Conservation (phyloP, 92 coral and sea anemone species). For the Ricordea florida region DNA sequence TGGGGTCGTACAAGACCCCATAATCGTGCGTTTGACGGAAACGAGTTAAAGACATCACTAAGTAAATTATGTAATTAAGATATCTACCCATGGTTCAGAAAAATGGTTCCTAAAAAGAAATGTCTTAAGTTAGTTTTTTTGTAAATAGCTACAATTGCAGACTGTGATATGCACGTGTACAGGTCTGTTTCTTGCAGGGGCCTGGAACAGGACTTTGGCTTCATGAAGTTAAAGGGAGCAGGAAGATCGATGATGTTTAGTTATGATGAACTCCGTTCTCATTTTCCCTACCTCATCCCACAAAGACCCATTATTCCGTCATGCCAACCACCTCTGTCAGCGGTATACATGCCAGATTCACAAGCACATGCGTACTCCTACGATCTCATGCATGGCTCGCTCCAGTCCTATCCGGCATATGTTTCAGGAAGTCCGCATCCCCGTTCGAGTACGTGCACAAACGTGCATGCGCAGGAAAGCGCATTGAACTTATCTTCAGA, state of each 20-base stretch:
- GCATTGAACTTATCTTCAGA: slow-evolving; percentile 67
- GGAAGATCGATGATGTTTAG: slow-evolving; percentile 82
- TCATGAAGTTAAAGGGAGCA: slow-evolving; percentile 83
- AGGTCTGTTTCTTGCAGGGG: slow-evolving; percentile 43
- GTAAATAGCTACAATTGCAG: background rate
- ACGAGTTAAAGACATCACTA: too few species aligned
- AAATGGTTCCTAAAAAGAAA: too few species aligned
- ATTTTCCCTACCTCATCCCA: slow-evolving; percentile 85
- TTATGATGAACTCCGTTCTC: slow-evolving; percentile 82
- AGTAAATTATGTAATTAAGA: too few species aligned
- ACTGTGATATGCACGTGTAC: background rate
- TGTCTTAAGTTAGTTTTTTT: too few species aligned
- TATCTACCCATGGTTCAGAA: too few species aligned
- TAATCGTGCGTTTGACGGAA: too few species aligned
- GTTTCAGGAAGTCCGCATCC: slow-evolving; percentile 68
- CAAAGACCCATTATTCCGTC: slow-evolving; percentile 67
- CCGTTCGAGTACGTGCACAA: slow-evolving; percentile 14
- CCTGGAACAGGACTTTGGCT: slow-evolving; percentile 77
- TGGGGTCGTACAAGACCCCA: too few species aligned
- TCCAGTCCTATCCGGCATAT: slow-evolving; percentile 82
- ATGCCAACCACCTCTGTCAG: slow-evolving; percentile 56
- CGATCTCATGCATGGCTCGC: slow-evolving; percentile 27
- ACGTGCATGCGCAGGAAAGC: slow-evolving; percentile 32
- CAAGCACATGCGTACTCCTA: slow-evolving; percentile 57
- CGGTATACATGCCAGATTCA: slow-evolving; percentile 64